Percentiles rank a stretch among this genome's conserved stretches.
Conservation (phyloP, 64 coral and sea anemone species). For the Porites australiensis region DNA sequence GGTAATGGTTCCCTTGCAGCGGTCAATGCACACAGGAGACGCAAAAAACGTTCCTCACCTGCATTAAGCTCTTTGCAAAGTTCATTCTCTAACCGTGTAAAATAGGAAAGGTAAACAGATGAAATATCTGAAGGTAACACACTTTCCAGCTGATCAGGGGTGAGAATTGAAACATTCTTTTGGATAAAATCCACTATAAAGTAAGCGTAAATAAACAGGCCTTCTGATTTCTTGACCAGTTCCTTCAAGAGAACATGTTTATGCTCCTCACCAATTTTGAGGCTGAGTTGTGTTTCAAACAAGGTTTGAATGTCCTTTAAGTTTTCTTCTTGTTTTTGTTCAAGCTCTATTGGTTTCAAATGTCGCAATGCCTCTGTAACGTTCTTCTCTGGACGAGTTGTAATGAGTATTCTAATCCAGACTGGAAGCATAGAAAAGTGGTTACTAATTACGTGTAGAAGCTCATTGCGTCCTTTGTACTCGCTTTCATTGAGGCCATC, state of each 20-base stretch:
- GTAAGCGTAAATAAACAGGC: slow-evolving; percentile 22
- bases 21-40: slow-evolving; percentile 26
- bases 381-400: slow-evolving; percentile 34
- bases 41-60: slow-evolving; percentile 15
- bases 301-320: slow-evolving; percentile 16
- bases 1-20: slow-evolving; percentile 28
- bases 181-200: slow-evolving; percentile 6
- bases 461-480: slow-evolving; percentile 1
- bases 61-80: background rate
- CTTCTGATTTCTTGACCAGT: slow-evolving; percentile 19
- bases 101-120: slow-evolving; percentile 42
- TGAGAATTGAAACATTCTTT: background rate
- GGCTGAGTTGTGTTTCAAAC: background rate
- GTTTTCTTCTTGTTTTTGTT: background rate
- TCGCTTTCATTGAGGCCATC: slow-evolving; percentile 51
- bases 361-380: background rate
- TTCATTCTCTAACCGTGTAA: background rate
- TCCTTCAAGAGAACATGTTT: background rate
- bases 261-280: background rate
- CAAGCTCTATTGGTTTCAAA: background rate
- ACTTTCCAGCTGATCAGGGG: background rate
- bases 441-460: slow-evolving; percentile 13
- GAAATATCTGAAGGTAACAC: background rate
- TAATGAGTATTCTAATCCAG: slow-evolving; percentile 9
- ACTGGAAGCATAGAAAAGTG: slow-evolving; percentile 27